These are phyloP conservation scores for Sparidentex hasta DNA, from an alignment of 2,797 vertebrate genomes.

Conservation along the genomic window DNA sequence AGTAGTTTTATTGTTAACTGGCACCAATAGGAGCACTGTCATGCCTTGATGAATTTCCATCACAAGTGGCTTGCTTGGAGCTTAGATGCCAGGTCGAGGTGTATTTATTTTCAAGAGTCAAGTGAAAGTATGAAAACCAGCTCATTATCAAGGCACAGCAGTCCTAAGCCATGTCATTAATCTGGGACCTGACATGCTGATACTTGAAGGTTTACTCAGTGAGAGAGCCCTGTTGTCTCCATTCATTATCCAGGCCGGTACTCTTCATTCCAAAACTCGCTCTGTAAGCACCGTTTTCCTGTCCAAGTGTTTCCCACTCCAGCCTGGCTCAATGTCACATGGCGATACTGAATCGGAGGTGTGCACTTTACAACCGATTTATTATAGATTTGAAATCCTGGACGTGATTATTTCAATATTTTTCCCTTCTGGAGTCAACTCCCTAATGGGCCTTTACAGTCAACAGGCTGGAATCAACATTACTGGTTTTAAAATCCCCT, in stretches of 20 bases:
- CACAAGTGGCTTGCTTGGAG: not conserved
- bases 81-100: conserved; percentile 13
- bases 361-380: conserved; percentile 56
- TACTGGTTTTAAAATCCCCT: conserved; percentile 46
- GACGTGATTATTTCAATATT: conserved; percentile 37
- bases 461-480: conserved; percentile 49
- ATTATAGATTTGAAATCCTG: conserved; percentile 43
- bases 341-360: conserved; percentile 45
- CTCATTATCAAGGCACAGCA: conserved; percentile 12
- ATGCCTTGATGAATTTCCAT: not conserved
- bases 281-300: conserved; percentile 50
- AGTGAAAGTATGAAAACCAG: conserved; percentile 23
- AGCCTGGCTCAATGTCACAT: conserved; percentile 32
- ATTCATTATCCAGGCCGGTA: conserved; percentile 55
- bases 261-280: conserved; percentile 50
- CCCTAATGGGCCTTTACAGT: conserved; percentile 50
- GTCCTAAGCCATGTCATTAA: conserved; percentile 21
- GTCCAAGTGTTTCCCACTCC: conserved; percentile 42
- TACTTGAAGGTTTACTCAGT: conserved; percentile 30
- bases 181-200: conserved; percentile 28
- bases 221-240: conserved; percentile 50
- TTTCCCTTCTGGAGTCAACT: conserved; percentile 26
- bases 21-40: not conserved
- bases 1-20: no score
- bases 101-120: conserved; percentile 28